These are phyloP conservation scores for Notiomystis cincta DNA, from an alignment of 2,113 vertebrate genomes.

Conservation along the genomic window DNA sequence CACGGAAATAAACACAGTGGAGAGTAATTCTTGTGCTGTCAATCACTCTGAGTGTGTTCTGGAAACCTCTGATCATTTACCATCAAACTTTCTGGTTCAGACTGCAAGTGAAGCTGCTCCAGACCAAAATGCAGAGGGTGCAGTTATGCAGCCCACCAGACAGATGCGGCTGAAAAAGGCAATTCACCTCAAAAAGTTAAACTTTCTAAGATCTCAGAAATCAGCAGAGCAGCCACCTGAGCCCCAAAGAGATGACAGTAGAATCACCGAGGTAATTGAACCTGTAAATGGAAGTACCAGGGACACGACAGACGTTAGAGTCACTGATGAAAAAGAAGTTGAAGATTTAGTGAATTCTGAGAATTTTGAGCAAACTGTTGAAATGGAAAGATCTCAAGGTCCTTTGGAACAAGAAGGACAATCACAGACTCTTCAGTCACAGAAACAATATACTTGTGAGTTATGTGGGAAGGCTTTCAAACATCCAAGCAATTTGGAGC, in stretches of 20 bases:
- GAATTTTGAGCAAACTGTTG: background rate
- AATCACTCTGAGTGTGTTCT: constrained; percentile 63
- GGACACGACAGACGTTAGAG: background rate
- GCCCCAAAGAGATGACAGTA: background rate
- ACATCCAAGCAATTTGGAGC: constrained; percentile 96
- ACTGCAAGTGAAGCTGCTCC: constrained; percentile 65
- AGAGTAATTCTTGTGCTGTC: constrained; percentile 58
- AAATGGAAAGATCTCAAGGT: constrained; percentile 31
- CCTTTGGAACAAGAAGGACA: constrained; percentile 40
- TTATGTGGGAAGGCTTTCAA: constrained; percentile 94
- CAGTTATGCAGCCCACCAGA: constrained; percentile 57
- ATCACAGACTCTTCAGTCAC: constrained; percentile 48
- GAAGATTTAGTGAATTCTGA: constrained; percentile 18
- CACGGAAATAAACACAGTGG: constrained; percentile 1
- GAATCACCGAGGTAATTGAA: background rate
- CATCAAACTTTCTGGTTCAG: constrained; percentile 70
- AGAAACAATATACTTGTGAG: constrained; percentile 86
- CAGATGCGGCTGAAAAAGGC: constrained; percentile 86
- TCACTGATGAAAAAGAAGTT: constrained; percentile 40
- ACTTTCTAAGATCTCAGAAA: constrained; percentile 86
- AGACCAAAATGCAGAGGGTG: constrained; percentile 51
- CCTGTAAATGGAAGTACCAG: constrained; percentile 19
- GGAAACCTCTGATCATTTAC: constrained; percentile 67
- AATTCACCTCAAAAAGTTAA: constrained; percentile 89
- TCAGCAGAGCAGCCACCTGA: constrained; percentile 69